phyloP scores from a whole-genome alignment of 2,888 invertebrate species.

The Phrixothrix hirtus region DNA sequence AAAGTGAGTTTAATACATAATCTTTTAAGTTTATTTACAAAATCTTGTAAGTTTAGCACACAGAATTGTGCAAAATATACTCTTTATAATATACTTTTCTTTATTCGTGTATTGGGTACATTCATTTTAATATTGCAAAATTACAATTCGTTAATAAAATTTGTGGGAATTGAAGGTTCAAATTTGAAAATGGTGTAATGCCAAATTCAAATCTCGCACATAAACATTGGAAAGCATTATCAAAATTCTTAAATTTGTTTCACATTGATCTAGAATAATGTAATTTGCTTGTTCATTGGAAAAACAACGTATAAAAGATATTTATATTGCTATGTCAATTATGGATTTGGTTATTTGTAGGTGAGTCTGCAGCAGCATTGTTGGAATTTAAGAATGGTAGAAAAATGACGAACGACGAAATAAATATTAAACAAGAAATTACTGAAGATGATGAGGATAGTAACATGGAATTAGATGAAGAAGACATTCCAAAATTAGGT shows the following conservation, averaged over 20 bases:
- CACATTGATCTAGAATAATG: no score
- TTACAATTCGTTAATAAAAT: slow-evolving; percentile 24
- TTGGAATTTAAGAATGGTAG: slow-evolving; percentile 63
- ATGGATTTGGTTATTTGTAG: slow-evolving; percentile 46
- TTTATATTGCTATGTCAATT: background rate
- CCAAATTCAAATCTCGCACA: slow-evolving; percentile 51
- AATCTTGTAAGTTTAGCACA: slow-evolving; percentile 3
- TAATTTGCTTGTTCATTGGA: background rate
- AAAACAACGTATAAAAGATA: background rate
- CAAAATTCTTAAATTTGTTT: no score
- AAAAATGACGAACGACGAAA: slow-evolving; percentile 49
- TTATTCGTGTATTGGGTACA: background rate
- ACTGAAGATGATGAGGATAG: slow-evolving; percentile 66
- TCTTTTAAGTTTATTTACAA: slow-evolving; percentile 46
- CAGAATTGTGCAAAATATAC: background rate
- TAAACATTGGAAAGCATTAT: slow-evolving; percentile 20
- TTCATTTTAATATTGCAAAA: background rate
- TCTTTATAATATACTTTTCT: slow-evolving; percentile 1
- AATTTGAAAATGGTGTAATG: slow-evolving; percentile 54
- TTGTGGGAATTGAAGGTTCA: slow-evolving; percentile 44
- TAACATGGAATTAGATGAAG: slow-evolving; percentile 59
- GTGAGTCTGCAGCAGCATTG: slow-evolving; percentile 61
- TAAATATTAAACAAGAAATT: slow-evolving; percentile 39
- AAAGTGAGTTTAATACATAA: slow-evolving; percentile 66
- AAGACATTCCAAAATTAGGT: slow-evolving; percentile 72